phyloP scores from a whole-genome alignment of 2,797 vertebrate species.

The Enteromius paludinosus region DNA sequence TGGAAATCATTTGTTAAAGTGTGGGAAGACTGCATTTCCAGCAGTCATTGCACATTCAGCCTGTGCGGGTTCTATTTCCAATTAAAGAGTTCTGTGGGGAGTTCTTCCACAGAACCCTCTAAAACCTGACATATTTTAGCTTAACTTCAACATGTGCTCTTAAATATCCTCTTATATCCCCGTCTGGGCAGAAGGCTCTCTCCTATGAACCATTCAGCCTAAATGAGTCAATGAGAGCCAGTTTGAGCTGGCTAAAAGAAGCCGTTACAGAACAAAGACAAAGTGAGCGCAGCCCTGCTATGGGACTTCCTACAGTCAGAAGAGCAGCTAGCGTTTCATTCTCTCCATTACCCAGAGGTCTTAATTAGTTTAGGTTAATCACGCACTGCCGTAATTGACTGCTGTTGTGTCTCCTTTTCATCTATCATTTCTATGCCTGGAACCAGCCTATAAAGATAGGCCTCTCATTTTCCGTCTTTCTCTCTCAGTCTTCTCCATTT shows the following conservation, averaged over 20 bases:
- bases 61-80: conserved; percentile 1
- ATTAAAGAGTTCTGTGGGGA: conserved; percentile 19
- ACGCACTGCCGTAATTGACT: conserved; percentile 77
- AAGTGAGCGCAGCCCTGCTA: conserved; percentile 62
- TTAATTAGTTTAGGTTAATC: conserved; percentile 85
- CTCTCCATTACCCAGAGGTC: conserved; percentile 79
- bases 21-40: not conserved
- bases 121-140: conserved; percentile 41
- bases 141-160: conserved; percentile 42
- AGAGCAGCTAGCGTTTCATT: conserved; percentile 69
- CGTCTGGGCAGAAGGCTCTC: conserved; percentile 19
- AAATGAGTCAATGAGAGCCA: conserved; percentile 19
- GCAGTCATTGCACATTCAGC: not conserved
- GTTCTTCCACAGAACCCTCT: conserved; percentile 1
- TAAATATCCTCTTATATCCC: conserved; percentile 30
- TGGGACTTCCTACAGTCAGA: conserved; percentile 72
- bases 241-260: conserved; percentile 45
- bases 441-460: conserved; percentile 67
- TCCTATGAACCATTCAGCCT: conserved; percentile 34
- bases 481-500: not conserved
- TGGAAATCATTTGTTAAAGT: not conserved
- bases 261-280: conserved; percentile 74
- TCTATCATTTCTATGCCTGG: conserved; percentile 75
- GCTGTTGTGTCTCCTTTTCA: conserved; percentile 78
- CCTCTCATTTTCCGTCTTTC: conserved; percentile 45